These are phyloP conservation scores for Lathronympha strigana DNA, from an alignment of 2,888 invertebrate genomes.

Conservation along the genomic window DNA sequence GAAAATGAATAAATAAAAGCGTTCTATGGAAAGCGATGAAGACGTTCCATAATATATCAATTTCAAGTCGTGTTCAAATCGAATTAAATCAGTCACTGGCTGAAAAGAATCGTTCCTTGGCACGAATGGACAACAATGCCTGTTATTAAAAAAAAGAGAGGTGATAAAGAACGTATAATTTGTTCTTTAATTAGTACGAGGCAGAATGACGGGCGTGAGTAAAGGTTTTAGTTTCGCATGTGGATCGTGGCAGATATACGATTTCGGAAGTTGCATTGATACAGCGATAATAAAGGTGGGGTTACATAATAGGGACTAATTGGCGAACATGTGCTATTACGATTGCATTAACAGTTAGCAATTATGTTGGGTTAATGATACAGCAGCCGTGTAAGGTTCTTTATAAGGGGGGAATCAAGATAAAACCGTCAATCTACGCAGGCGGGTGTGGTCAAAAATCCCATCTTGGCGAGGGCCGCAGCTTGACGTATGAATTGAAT, in stretches of 20 bases:
- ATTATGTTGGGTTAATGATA: conserved; percentile 38
- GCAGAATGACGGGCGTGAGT: conserved; percentile 78
- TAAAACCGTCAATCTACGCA: conserved; percentile 43
- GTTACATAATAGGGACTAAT: conserved; percentile 77
- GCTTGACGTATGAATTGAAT: conserved; percentile 66
- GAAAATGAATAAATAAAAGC: conserved; percentile 58
- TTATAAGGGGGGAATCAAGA: conserved; percentile 38
- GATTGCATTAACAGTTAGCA: conserved; percentile 49
- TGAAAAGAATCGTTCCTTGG: conserved; percentile 78
- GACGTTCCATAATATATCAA: conserved; percentile 66
- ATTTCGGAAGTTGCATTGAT: conserved; percentile 67
- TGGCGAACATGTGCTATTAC: conserved; percentile 59
- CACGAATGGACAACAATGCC: conserved; percentile 80
- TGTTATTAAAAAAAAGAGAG: conserved; percentile 79
- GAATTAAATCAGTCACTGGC: conserved; percentile 80
- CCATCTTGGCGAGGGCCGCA: conserved; percentile 61
- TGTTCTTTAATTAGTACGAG: conserved; percentile 74
- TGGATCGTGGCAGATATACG: conserved; percentile 67
- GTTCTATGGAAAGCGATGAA: conserved; percentile 62
- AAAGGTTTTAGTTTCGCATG: conserved; percentile 76
- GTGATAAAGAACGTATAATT: conserved; percentile 81
- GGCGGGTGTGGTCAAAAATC: conserved; percentile 58
- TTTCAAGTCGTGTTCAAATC: conserved; percentile 66
- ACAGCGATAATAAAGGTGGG: conserved; percentile 66
- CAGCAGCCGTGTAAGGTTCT: conserved; percentile 32